Evolutionary conservation across 2,113 vertebrate species (phyloP).

Genomic region (Steatornis caripensis): DNA sequence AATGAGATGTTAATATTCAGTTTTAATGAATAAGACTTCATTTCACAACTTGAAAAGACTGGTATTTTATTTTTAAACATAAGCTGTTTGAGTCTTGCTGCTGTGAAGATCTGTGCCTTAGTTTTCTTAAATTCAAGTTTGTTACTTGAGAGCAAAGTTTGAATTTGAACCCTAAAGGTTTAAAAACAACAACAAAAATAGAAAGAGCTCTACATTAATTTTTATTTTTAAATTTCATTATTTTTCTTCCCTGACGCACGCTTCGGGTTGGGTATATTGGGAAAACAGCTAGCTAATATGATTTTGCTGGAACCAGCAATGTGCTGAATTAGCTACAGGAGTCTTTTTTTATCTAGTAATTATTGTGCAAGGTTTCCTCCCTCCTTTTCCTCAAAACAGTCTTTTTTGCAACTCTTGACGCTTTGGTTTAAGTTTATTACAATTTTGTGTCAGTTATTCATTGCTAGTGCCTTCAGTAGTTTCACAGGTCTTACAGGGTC

Average conservation of each 20-base stretch:
- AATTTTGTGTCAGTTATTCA: background rate
- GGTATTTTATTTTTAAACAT: constrained; percentile 47
- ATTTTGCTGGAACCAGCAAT: background rate
- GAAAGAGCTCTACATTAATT: background rate
- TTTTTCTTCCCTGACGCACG: background rate
- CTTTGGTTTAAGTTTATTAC: background rate
- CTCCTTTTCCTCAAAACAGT: background rate
- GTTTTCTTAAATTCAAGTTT: constrained; percentile 16
- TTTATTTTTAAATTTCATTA: background rate
- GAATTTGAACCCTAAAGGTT: background rate
- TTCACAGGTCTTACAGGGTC: background rate
- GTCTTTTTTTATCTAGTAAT: background rate
- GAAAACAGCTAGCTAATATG: background rate
- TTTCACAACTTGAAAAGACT: constrained; percentile 22
- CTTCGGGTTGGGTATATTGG: background rate
- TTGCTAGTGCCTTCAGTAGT: background rate
- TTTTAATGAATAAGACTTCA: constrained; percentile 20
- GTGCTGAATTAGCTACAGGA: constrained; percentile 21
- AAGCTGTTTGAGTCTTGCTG: constrained; percentile 6
- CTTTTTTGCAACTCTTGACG: background rate
- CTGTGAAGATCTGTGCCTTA: constrained; percentile 2
- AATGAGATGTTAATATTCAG: constrained; percentile 54
- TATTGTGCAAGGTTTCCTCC: constrained; percentile 4
- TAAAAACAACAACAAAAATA: background rate
- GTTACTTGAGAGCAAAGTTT: constrained; percentile 4